Conservation (phyloP, 2,797 vertebrate species). For the Peromyscus eremicus region DNA sequence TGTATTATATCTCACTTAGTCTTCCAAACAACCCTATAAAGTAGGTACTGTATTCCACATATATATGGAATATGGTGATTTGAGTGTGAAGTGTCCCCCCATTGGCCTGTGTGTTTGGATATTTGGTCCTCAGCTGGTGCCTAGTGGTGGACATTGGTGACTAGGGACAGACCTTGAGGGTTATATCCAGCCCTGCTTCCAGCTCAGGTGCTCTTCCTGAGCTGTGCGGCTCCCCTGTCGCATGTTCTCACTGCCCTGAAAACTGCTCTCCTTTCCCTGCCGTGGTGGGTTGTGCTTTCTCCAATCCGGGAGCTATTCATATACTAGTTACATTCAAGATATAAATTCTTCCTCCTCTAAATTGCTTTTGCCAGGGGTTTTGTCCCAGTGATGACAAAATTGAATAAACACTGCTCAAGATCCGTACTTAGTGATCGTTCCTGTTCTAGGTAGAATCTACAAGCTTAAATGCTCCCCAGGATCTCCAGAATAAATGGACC, state of each 20-base stretch:
- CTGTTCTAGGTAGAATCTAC: background rate
- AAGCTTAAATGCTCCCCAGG: background rate
- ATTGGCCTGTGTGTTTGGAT: background rate
- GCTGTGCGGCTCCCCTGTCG: background rate
- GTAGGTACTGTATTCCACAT: background rate
- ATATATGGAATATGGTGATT: background rate
- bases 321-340: background rate
- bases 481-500: background rate
- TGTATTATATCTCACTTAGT: background rate
- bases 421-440: background rate
- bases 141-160: background rate
- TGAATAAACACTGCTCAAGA: background rate
- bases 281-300: background rate
- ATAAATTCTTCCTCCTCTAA: background rate
- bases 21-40: conserved; percentile 12
- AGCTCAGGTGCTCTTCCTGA: background rate
- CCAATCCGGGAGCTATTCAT: background rate
- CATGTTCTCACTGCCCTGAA: background rate
- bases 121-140: background rate
- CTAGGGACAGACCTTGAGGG: background rate
- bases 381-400: background rate
- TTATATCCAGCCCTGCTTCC: background rate
- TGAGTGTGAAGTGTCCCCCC: background rate
- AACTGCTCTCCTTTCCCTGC: background rate
- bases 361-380: background rate